Base-by-base conservation (phyloP, 2,797 vertebrate genomes). In the Tiaroga cobitis region DNA sequence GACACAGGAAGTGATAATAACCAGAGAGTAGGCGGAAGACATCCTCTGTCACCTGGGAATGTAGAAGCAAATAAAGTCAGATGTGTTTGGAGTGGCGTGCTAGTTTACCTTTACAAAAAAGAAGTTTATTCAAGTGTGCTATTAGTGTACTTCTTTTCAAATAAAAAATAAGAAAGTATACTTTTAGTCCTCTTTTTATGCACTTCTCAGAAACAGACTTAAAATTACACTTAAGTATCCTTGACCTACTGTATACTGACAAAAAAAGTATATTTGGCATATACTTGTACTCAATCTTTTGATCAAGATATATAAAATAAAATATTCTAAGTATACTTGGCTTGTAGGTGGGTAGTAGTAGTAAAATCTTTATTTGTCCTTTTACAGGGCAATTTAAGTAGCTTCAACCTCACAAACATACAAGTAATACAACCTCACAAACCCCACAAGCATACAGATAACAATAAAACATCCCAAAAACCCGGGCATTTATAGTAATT, bases 1-100 rank as follows among this genome's bases (percentile, higher is more conserved):
- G 96, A 93, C 98, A 99, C 46, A 95, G 90, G 0, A 99, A 98
- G 88, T 95, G 93, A 68, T 98, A 99, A 89, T 93, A 88, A 83
- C 91, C 85, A 26, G 93, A 94, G 90, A 99, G 94, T 90, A 98
- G 93, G 59, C 97, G 95, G 63, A 98, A 94, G 59, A 99, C 98
- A n/a, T 99, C 98, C 91, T 99, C 98, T 0, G 98, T 99, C 88
- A 99, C 98, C 98, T 99, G 91, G 13, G 67, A 46, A 49, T 19
- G 29, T 86, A 84, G 85, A 63, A 88, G 32, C 4, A 18, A 8
- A 81, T 37, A 4, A 41, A 67, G 16, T 32, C 39, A 46, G 41
- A 65, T 32, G 18, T 49, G 39, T 43, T 65, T 65, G 3, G 56
- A n/a, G n/a, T 3, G 3, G 11, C 5, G 5, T 80, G 93, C 24